These are phyloP conservation scores for Cryptocephalus moraei DNA, from an alignment of 2,888 invertebrate species.

Conservation along the genomic window DNA sequence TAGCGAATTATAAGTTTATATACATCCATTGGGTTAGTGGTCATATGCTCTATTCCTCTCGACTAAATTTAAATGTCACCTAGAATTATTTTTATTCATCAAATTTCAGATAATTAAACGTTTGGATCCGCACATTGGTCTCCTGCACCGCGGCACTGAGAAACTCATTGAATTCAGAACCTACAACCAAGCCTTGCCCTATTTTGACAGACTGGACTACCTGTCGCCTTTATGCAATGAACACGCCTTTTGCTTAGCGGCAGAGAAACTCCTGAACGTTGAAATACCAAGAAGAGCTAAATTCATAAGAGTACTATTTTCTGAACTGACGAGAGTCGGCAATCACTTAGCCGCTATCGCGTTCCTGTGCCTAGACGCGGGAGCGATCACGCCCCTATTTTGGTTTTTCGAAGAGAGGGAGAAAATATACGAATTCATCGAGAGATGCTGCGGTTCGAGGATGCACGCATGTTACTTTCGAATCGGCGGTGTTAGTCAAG, in stretches of 20 bases:
- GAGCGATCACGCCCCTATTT: slow-evolving; percentile 82
- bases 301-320: slow-evolving; percentile 59
- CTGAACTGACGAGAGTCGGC: slow-evolving; percentile 61
- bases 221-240: slow-evolving; percentile 79
- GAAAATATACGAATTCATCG: slow-evolving; percentile 76
- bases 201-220: slow-evolving; percentile 81
- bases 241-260: slow-evolving; percentile 64
- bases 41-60: no score
- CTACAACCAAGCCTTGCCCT: slow-evolving; percentile 74
- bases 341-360: slow-evolving; percentile 73
- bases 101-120: slow-evolving; percentile 51
- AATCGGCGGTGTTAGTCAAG: slow-evolving; percentile 68
- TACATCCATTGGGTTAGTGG: no score
- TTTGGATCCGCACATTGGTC: slow-evolving; percentile 78
- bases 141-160: slow-evolving; percentile 80
- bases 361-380: slow-evolving; percentile 64
- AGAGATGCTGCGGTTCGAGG: slow-evolving; percentile 72
- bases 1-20: no score
- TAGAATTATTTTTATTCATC: not conserved
- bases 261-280: slow-evolving; percentile 74
- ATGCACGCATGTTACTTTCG: slow-evolving; percentile 76
- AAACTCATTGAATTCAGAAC: slow-evolving; percentile 86
- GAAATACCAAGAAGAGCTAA: slow-evolving; percentile 68
- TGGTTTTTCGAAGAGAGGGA: slow-evolving; percentile 88
- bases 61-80: no score